These are phyloP conservation scores for Ptychoptera albimana DNA, from an alignment of 2,888 invertebrate species.

Conservation along the genomic window DNA sequence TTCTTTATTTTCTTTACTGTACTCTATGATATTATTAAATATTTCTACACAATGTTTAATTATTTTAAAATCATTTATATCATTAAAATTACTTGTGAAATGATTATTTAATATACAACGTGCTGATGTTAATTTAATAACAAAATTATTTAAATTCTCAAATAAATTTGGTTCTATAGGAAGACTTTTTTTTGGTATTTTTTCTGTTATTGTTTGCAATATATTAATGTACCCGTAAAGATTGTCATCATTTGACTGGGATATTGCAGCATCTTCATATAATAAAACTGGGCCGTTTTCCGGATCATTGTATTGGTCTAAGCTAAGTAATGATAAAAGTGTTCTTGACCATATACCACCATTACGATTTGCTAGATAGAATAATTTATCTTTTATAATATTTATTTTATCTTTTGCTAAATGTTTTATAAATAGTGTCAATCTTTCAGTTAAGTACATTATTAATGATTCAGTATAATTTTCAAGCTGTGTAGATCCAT, in stretches of 20 bases:
- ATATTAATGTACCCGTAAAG: conserved; percentile 18
- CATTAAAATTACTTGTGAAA: conserved; percentile 18
- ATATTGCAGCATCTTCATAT: conserved; percentile 20
- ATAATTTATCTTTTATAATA: conserved; percentile 18
- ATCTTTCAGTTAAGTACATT: conserved; percentile 18
- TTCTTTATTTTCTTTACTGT: conserved; percentile 25
- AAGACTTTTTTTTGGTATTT: conserved; percentile 1
- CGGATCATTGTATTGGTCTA: conserved; percentile 19
- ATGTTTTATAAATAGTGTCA: conserved; percentile 17
- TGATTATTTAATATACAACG: conserved; percentile 22
- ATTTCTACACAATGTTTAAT: conserved; percentile 18
- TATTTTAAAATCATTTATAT: conserved; percentile 21
- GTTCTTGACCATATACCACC: conserved; percentile 17
- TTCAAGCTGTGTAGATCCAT: conserved; percentile 8
- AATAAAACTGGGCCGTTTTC: conserved; percentile 21
- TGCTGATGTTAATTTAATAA: conserved; percentile 10
- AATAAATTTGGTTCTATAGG: conserved; percentile 10
- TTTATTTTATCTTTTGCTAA: conserved; percentile 15
- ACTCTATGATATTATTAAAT: conserved; percentile 25
- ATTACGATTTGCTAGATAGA: conserved; percentile 13
- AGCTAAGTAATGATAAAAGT: conserved; percentile 16
- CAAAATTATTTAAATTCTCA: conserved; percentile 1
- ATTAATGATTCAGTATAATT: conserved; percentile 13
- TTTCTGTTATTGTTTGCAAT: conserved; percentile 7
- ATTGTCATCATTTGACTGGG: conserved; percentile 15